These are phyloP conservation scores for Helicoverpa armigera DNA, from an alignment of 1,140 invertebrate species.

Conservation along the genomic window DNA sequence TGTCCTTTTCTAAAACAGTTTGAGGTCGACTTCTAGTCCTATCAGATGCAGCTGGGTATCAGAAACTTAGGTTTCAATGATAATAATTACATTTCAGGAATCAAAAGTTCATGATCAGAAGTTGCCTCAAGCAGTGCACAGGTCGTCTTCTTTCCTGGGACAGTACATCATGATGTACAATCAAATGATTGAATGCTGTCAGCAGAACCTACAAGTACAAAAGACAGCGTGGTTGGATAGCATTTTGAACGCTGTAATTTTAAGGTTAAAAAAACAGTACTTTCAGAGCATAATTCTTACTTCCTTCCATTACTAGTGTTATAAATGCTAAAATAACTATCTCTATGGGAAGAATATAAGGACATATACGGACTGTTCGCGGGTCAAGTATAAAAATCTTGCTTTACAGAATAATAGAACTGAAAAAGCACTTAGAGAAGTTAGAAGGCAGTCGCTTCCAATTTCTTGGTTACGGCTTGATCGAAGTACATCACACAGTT, in stretches of 20 bases:
- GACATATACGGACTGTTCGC: no score
- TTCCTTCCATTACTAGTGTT: no score
- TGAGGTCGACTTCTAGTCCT: no score
- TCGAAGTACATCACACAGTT: constrained; percentile 59
- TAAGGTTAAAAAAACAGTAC: constrained; percentile 48
- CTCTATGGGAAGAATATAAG: no score
- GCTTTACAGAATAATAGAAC: constrained; percentile 68
- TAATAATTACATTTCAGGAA: constrained; percentile 52
- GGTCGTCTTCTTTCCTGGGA: constrained; percentile 60
- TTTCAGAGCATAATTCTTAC: no score
- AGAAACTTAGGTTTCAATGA: not conserved
- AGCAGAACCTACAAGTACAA: constrained; percentile 74
- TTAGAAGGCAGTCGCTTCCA: constrained; percentile 63
- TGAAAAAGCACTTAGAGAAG: constrained; percentile 67
- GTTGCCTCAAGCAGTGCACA: constrained; percentile 59
- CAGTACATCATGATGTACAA: constrained; percentile 70
- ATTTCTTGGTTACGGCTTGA: constrained; percentile 61
- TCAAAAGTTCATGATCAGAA: constrained; percentile 64
- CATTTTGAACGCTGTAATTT: constrained; percentile 58
- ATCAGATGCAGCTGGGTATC: no score
- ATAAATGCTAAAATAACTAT: no score
- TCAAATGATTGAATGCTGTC: constrained; percentile 61
- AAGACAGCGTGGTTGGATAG: constrained; percentile 64
- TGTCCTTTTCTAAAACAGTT: no score
- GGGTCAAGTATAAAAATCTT: not conserved